Evolutionary conservation across 2,888 invertebrate genomes (phyloP), one percentile per base, ranked within the genome.

Genomic region (Ophraella communa): DNA sequence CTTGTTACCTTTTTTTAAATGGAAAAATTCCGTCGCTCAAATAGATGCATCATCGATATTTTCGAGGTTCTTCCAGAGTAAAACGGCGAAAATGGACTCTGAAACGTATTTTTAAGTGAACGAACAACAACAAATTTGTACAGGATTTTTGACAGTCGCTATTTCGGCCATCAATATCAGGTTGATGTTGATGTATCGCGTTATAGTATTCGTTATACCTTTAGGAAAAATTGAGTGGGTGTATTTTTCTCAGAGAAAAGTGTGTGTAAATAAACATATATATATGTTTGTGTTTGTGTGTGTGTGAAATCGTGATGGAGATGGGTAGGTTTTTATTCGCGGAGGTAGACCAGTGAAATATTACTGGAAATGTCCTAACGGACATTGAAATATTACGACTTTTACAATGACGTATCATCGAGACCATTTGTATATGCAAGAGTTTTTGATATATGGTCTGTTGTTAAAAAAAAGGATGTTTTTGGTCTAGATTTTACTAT

Each of bases 351-450:
- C 79, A 79, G 78, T 81, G 79, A 81, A 81, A 81, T 81, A 81
- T 81, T 77, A 78, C 76, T 73, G 70, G 74, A 76, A 78, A 79
- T 77, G 76, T 76, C 77, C 79, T 74, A 71, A 74, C 78, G 79
- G 82, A 82, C 82, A 80, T 80, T 81, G 80, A 81, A 80, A 80
- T 79, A 81, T 81, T 74, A 74, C 77, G 76, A 79, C 80, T 82
- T 82, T 82, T 78, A 81, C 78, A 78, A 80, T 81, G 81, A 81
- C 81, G 79, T 81, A 82, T 82, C 81, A 82, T 82, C 81, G 79
- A 76, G 73, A 77, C 76, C 79, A 79, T 81, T 80, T 80, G 80
- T 79, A 77, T 71, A 78, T 70, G 77, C 77, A 75, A 80, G 80
- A 81, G 39, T 79, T 81, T 80, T 81, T 82, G 81, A 82, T 80